Conservation (phyloP, 2,888 invertebrate genomes). For the Mesorhabditis sp. region DNA sequence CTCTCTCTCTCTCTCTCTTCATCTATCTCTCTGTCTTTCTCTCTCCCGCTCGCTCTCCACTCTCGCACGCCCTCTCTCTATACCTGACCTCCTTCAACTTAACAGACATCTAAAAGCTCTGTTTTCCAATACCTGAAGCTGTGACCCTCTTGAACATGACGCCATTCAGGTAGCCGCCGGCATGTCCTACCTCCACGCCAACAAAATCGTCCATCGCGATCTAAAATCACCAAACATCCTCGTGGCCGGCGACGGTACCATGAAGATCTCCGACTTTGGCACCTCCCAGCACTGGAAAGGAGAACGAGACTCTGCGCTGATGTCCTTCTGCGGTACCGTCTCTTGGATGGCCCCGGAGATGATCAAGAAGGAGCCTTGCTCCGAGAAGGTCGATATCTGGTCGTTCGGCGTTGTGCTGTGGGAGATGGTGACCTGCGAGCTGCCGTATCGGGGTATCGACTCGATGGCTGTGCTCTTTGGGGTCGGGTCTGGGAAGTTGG, state of each 20-base stretch:
- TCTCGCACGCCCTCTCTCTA: neutral
- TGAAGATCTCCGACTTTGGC: constrained; percentile 97
- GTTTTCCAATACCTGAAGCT: neutral
- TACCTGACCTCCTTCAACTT: neutral
- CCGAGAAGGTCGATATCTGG: constrained; percentile 97
- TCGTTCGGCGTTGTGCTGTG: constrained; percentile 95
- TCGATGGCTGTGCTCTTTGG: constrained; percentile 96
- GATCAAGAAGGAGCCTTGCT: constrained; percentile 90
- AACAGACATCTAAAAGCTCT: neutral
- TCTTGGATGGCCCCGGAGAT: constrained; percentile 98
- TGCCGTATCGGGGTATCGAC: constrained; percentile 88
- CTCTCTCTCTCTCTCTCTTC: too few relatives aligned
- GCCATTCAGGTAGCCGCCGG: constrained; percentile 90
- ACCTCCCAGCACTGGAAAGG: constrained; percentile 67
- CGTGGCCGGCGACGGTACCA: constrained; percentile 60
- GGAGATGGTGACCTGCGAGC: constrained; percentile 90
- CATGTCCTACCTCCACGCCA: constrained; percentile 90
- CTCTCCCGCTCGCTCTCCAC: neutral
- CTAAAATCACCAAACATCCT: constrained; percentile 87
- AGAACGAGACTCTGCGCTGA: constrained; percentile 68
- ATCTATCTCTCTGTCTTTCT: neutral
- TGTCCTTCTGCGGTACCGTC: constrained; percentile 91
- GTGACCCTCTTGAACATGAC: constrained; percentile 60
- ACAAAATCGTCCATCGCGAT: constrained; percentile 96
- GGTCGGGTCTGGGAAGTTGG: constrained; percentile 82